Base-by-base conservation (phyloP, 2,113 vertebrate species). In the Tragelaphus scriptus region DNA sequence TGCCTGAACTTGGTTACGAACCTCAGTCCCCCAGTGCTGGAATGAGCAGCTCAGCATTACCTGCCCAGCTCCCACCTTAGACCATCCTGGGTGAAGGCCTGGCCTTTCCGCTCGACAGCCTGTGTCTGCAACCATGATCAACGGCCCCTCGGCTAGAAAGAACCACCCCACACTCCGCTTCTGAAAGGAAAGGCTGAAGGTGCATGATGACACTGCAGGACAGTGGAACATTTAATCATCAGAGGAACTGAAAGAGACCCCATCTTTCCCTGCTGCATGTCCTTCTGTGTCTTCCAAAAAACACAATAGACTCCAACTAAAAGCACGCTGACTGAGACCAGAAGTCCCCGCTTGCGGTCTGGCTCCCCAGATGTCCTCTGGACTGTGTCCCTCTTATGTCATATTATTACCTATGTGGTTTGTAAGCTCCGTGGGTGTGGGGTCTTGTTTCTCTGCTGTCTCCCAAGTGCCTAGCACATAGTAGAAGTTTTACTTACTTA, bases 301-400 rank as follows among this genome's bases (percentile, higher is more conserved):
- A 7, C 19, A 44, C 21, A 14, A 26, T 0, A 15, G 26, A 23
- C 59, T 59, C 40, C 47, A 5, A 4, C 51, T 5, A n/a, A 85
- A 65, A 82, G 55, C 40, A 59, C 4, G 0, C 44, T 58, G 47
- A 12, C 13, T 3, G 36, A 91, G 53, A 88, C 23, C 40, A 21
- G 49, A 26, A 91, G 77, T 49, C 32, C 77, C 85, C 25, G 40
- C 7, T 32, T 0, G 0, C 14, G 23, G 6, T 47, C 30, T 32
- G 25, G 15, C 26, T 28, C n/a, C 77, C 8, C 53, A 3, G 1
- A 2, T 11, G 11, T 8, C 3, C 21, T 75, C 6, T 2, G 6
- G n/a, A 21, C 65, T 51, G 25, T 1, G 0, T 6, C 32, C 36
- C 3, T 40, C 40, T 0, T 7, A 3, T 6, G 49, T 1, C 23